Base-by-base conservation (phyloP, 2,797 vertebrate genomes). In the Glyptemys insculpta region DNA sequence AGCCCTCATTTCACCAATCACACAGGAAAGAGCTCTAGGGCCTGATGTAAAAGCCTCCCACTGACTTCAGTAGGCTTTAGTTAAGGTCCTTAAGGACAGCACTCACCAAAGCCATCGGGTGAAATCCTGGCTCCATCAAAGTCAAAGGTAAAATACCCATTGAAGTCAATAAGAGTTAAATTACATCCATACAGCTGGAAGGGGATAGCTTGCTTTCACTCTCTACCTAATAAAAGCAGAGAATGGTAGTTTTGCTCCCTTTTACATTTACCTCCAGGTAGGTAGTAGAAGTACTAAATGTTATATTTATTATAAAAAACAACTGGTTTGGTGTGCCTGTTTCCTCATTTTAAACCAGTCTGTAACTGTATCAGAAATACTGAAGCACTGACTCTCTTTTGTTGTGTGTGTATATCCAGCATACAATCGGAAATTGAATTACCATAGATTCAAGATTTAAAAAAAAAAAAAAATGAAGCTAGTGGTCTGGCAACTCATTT, bases 391-490 rank as follows among this genome's bases (percentile, higher is more conserved):
- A 72, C 2, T 37, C 16, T 68, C 59, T 68, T 68, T 68, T n/a
- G 16, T 68, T 65, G 31, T 65, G 9, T 41, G 7, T 44, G 4
- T 8, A 34, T 59, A 25, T 85, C 29, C n/a, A 89, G 21, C 91
- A 80, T 1, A 83, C n/a, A 92, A 82, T 2, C 59, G 29, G 34
- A 95, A 91, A 93, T 59, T 1, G 29, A 15, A 88, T 85, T 84
- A 89, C 68, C 59, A 68, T 44, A 50, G 1, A 50, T 44, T 90
- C 18, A 53, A 19, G 9, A 90, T 86, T 62, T 27, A 89, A 80
- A 74, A 0, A 1, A 9, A 57, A 0, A 3, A n/a, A 87, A 50
- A 72, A 34, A 0, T 1, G 4, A 12, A 12, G 16, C 27, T 25
- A 7, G 44, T 8, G 0, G 34, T 1, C 34, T 1, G 8, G 1